phyloP scores from a whole-genome alignment of 2,888 invertebrate genomes.

The Acleris sparsana region DNA sequence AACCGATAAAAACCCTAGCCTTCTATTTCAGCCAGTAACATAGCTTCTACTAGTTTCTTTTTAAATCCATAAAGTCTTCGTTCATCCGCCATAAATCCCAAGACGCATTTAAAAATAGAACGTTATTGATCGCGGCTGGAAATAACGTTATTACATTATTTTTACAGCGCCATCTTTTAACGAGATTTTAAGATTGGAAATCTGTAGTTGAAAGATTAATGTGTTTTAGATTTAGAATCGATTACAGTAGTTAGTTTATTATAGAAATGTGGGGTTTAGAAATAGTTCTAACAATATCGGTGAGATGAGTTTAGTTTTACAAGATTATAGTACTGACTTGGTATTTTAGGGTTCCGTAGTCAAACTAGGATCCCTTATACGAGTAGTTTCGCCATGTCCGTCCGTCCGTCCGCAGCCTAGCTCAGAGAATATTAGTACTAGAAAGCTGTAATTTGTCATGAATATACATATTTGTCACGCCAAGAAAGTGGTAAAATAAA shows the following conservation, averaged over 20 bases:
- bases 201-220: conserved; percentile 28
- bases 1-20: not conserved
- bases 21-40: conserved; percentile 1
- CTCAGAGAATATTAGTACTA: too few species aligned
- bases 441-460: too few species aligned
- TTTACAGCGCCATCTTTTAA: conserved; percentile 31
- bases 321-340: not conserved
- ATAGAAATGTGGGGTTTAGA: not conserved
- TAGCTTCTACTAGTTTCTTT: conserved; percentile 12
- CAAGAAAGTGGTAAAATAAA: too few species aligned
- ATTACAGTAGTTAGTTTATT: not conserved
- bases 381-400: too few species aligned
- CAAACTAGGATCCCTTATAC: too few species aligned
- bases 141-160: conserved; percentile 25
- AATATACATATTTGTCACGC: too few species aligned
- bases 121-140: conserved; percentile 19
- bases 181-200: conserved; percentile 18
- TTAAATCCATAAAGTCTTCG: conserved; percentile 28
- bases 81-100: conserved; percentile 25
- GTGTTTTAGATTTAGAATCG: conserved; percentile 3
- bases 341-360: too few species aligned
- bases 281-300: not conserved
- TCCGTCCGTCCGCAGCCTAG: too few species aligned
- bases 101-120: conserved; percentile 30
- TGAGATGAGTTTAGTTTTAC: not conserved